Conservation (phyloP, 2,113 vertebrate genomes). For the Onychorhynchus coronatus region DNA sequence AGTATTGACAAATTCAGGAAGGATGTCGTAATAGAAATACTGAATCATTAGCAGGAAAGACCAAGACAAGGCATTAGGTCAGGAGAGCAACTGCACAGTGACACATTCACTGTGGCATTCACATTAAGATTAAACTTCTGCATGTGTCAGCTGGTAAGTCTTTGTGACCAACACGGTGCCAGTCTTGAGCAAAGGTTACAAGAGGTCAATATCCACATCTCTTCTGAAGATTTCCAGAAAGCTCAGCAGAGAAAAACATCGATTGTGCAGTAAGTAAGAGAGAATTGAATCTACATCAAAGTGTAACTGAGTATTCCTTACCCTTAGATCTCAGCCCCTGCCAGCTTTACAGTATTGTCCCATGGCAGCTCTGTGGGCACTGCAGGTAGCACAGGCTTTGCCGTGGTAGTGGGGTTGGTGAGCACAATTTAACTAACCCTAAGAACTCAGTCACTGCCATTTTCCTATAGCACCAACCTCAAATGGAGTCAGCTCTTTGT, state of each 20-base stretch:
- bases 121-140: neutral
- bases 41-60: neutral
- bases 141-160: neutral
- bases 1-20: neutral
- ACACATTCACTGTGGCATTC: neutral
- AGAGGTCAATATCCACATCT: neutral
- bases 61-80: neutral
- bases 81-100: neutral
- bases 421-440: neutral
- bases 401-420: neutral
- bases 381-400: neutral
- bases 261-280: neutral
- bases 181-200: neutral
- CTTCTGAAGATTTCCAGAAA: neutral
- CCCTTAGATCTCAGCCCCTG: neutral
- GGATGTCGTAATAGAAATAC: neutral
- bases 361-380: accelerated
- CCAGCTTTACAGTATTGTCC: accelerated
- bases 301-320: neutral
- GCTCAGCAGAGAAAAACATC: neutral
- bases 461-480: neutral
- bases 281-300: neutral
- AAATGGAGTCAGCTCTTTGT: neutral
- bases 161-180: neutral
- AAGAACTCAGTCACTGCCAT: neutral